Percentiles rank a stretch among this genome's conserved stretches.
Conservation (phyloP, 2,113 vertebrate genomes). For the Coracopsis vasa region DNA sequence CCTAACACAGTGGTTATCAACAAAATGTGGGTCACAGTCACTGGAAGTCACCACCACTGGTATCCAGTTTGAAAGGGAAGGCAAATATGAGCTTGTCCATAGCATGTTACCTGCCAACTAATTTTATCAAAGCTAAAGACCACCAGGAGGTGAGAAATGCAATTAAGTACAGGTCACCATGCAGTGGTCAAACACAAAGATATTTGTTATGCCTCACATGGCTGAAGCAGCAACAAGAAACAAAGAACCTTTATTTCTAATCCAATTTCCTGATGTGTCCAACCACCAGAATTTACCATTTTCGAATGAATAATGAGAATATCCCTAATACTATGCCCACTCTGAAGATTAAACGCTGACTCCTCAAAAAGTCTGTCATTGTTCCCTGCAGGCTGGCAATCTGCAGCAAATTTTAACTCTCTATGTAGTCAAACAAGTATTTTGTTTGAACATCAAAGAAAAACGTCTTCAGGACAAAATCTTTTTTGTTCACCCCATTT, state of each 20-base stretch:
- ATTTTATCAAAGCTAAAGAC: neutral
- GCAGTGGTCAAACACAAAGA: neutral
- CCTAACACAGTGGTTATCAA: neutral
- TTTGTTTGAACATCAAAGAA: neutral
- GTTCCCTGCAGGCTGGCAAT: neutral
- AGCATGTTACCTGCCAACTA: neutral
- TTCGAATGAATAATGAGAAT: neutral
- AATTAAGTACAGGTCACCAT: neutral
- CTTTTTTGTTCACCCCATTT: fast-evolving
- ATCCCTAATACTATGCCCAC: neutral
- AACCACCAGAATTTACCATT: neutral
- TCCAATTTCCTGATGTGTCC: neutral
- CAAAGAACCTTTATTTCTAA: neutral
- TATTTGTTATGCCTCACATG: neutral
- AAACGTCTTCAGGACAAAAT: neutral
- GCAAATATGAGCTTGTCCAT: neutral
- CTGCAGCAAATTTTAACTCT: neutral
- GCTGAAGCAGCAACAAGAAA: neutral
- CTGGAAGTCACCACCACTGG: neutral
- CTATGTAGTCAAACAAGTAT: neutral
- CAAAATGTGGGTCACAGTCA: neutral
- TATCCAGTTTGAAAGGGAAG: neutral
- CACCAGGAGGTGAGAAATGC: neutral
- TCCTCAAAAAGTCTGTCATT: neutral
- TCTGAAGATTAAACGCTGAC: neutral